Evolutionary conservation across 2,888 invertebrate species (phyloP).

Genomic region (Sisyra nigra): DNA sequence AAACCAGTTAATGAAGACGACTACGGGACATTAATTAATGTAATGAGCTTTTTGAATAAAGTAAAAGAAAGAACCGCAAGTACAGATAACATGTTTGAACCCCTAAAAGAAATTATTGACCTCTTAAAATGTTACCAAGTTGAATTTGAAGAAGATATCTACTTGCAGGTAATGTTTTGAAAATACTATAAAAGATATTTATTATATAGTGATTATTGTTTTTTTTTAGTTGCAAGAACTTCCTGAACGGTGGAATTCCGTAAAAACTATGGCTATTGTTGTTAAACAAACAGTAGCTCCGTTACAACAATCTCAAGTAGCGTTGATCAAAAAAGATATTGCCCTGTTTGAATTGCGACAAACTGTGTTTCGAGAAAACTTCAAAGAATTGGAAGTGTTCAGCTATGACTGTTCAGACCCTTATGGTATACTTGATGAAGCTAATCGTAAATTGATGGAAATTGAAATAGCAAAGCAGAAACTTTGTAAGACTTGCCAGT

Average conservation of each 20-base stretch:
- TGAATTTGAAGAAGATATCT: slow-evolving; percentile 64
- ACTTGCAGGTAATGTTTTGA: slow-evolving; percentile 57
- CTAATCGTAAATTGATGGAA: slow-evolving; percentile 42
- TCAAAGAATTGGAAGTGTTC: slow-evolving; percentile 40
- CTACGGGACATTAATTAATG: slow-evolving; percentile 64
- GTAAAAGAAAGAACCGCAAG: slow-evolving; percentile 61
- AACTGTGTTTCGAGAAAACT: slow-evolving; percentile 58
- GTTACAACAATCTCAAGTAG: slow-evolving; percentile 75
- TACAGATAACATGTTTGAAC: slow-evolving; percentile 83
- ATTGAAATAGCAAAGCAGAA: slow-evolving; percentile 52
- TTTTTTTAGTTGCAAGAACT: slow-evolving; percentile 51
- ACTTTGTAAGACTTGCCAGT: slow-evolving; percentile 53
- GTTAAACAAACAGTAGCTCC: slow-evolving; percentile 79
- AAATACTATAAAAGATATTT: slow-evolving; percentile 1
- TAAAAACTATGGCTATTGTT: slow-evolving; percentile 67
- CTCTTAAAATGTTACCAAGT: slow-evolving; percentile 73
- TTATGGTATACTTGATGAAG: slow-evolving; percentile 51
- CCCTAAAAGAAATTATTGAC: slow-evolving; percentile 71
- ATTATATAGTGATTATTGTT: slow-evolving; percentile 2
- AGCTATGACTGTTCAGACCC: slow-evolving; percentile 47
- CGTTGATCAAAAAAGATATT: slow-evolving; percentile 68
- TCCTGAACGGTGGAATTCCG: slow-evolving; percentile 74
- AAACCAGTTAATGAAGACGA: slow-evolving; percentile 68
- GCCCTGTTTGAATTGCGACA: slow-evolving; percentile 66
- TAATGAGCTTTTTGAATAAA: slow-evolving; percentile 66